phyloP scores from a whole-genome alignment of 2,113 vertebrate species.

The Cariama cristata region DNA sequence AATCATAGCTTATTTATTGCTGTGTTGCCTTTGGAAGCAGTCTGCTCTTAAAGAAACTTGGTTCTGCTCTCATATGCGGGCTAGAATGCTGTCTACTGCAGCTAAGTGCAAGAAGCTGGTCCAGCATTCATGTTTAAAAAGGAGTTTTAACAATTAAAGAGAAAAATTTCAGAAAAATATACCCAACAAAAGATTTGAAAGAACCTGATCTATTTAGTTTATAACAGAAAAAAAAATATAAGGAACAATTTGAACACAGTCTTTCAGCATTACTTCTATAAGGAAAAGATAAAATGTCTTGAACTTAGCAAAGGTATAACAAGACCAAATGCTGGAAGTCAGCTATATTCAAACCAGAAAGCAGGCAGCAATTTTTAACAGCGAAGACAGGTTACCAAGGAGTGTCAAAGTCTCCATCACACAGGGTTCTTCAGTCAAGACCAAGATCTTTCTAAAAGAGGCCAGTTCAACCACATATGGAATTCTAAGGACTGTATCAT shows the following conservation, averaged over 20 bases:
- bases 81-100: background rate
- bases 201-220: background rate
- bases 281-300: background rate
- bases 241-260: background rate
- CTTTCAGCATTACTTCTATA: background rate
- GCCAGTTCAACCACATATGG: background rate
- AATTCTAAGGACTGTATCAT: background rate
- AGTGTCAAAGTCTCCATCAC: background rate
- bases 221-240: background rate
- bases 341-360: background rate
- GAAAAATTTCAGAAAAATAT: background rate
- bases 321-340: background rate
- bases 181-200: background rate
- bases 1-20: constrained; percentile 40
- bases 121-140: background rate
- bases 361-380: background rate
- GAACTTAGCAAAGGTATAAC: background rate
- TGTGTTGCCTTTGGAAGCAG: background rate
- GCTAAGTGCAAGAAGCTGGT: background rate
- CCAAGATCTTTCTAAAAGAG: background rate
- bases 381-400: background rate
- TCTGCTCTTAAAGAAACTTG: background rate
- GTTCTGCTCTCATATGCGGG: background rate
- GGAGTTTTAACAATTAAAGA: background rate
- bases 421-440: background rate